Conservation (phyloP, 2,888 invertebrate genomes). For the Clistopyga incitator region DNA sequence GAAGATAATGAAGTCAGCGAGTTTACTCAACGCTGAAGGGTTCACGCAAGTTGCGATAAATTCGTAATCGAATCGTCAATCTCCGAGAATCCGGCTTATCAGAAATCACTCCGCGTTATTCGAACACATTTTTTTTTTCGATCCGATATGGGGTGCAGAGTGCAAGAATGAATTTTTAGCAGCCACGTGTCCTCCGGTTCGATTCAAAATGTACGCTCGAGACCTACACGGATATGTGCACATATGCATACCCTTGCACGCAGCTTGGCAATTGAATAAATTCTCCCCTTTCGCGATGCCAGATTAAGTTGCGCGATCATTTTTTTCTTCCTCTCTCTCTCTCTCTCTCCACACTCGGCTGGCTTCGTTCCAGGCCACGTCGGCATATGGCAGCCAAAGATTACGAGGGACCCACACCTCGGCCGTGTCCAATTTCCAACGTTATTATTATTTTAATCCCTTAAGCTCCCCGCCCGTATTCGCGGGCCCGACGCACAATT, state of each 20-base stretch:
- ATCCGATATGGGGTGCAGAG: slow-evolving; percentile 25
- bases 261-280: slow-evolving; percentile 80
- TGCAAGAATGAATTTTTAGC: slow-evolving; percentile 46
- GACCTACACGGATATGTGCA: slow-evolving; percentile 33
- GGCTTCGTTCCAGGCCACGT: slow-evolving; percentile 79
- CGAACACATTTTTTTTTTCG: slow-evolving; percentile 63
- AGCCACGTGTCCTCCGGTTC: slow-evolving; percentile 65
- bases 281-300: slow-evolving; percentile 76
- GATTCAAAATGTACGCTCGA: slow-evolving; percentile 65
- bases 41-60: slow-evolving; percentile 57
- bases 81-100: slow-evolving; percentile 60
- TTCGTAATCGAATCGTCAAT: slow-evolving; percentile 61
- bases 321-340: slow-evolving; percentile 69
- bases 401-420: slow-evolving; percentile 78
- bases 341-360: slow-evolving; percentile 71
- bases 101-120: slow-evolving; percentile 60
- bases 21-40: neutral
- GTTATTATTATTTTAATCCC: slow-evolving; percentile 82
- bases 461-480: slow-evolving; percentile 70
- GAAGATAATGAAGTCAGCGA: slow-evolving; percentile 1
- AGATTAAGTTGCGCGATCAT: slow-evolving; percentile 80
- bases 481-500: slow-evolving; percentile 58
- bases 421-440: slow-evolving; percentile 81
- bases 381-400: slow-evolving; percentile 81
- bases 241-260: slow-evolving; percentile 51